Conservation (phyloP, 30 jellyfish, hydroid and myxozoan species). For the Mastigias papua region DNA sequence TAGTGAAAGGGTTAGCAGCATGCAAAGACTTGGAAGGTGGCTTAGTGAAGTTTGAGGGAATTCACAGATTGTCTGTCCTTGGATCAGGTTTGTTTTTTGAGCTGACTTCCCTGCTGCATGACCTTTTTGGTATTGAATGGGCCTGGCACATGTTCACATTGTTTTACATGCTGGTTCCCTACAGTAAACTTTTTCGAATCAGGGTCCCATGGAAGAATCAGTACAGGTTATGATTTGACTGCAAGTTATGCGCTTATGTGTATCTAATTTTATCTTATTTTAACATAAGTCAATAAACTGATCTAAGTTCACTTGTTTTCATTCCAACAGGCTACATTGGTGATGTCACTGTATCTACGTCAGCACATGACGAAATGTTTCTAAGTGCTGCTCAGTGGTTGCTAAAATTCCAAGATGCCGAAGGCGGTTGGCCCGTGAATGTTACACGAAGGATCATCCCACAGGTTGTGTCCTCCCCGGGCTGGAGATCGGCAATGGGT, state of each 20-base stretch:
- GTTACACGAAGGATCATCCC: conserved; percentile 70
- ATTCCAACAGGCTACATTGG: conserved; percentile 27
- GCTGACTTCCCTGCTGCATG: too few relatives aligned
- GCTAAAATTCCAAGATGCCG: conserved; percentile 72
- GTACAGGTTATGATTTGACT: too few relatives aligned
- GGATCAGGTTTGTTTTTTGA: conserved; percentile 59
- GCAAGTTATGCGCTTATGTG: too few relatives aligned
- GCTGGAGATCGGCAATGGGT: conserved; percentile 96
- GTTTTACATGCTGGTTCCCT: too few relatives aligned
- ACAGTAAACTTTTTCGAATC: too few relatives aligned
- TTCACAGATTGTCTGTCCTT: not conserved
- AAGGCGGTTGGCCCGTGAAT: conserved; percentile 94
- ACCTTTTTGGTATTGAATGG: too few relatives aligned
- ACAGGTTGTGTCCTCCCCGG: conserved; percentile 67
- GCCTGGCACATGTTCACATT: too few relatives aligned
- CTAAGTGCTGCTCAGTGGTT: conserved; percentile 94
- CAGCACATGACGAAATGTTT: conserved; percentile 62
- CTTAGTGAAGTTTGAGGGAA: not conserved
- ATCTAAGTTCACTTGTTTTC: too few relatives aligned
- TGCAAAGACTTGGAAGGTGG: conserved; percentile 18
- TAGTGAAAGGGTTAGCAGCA: conserved; percentile 68
- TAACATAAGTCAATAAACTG: not conserved
- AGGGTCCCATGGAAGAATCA: too few relatives aligned
- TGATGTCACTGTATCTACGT: not conserved
- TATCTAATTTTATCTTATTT: too few relatives aligned